phyloP scores from a whole-genome alignment of 2,888 invertebrate genomes.

The Ennomos erosarius region DNA sequence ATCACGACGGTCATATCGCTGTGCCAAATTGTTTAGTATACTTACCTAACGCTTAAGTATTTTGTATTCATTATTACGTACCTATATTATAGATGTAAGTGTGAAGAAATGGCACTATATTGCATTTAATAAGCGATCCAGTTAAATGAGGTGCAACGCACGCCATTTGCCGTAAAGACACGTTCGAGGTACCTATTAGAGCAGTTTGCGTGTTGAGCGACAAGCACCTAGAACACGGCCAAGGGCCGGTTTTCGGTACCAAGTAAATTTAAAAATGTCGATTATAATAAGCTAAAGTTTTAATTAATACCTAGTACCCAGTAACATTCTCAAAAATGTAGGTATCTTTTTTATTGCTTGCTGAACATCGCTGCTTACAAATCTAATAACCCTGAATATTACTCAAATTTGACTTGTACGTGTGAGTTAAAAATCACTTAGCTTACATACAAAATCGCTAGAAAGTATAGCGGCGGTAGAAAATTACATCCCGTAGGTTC shows the following conservation, averaged over 20 bases:
- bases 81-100: too few species aligned
- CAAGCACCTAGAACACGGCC: too few species aligned
- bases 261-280: background rate
- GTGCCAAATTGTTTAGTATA: constrained; percentile 56
- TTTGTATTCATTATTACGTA: too few species aligned
- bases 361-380: too few species aligned
- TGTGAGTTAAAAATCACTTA: constrained; percentile 32
- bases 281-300: background rate
- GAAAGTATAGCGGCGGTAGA: constrained; percentile 25
- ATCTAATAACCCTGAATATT: constrained; percentile 1
- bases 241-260: too few species aligned
- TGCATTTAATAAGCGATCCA: too few species aligned
- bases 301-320: too few species aligned
- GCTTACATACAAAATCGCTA: constrained; percentile 23
- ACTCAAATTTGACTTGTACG: constrained; percentile 22
- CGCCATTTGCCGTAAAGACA: too few species aligned
- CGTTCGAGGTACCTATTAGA: too few species aligned
- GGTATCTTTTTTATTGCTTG: background rate
- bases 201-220: too few species aligned
- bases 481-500: constrained; percentile 27
- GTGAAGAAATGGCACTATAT: too few species aligned
- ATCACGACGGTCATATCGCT: constrained; percentile 43
- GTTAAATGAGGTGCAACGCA: too few species aligned
- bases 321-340: background rate
- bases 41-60: background rate